Conservation (phyloP, 2,888 invertebrate genomes). For the Eristalis intricaria region DNA sequence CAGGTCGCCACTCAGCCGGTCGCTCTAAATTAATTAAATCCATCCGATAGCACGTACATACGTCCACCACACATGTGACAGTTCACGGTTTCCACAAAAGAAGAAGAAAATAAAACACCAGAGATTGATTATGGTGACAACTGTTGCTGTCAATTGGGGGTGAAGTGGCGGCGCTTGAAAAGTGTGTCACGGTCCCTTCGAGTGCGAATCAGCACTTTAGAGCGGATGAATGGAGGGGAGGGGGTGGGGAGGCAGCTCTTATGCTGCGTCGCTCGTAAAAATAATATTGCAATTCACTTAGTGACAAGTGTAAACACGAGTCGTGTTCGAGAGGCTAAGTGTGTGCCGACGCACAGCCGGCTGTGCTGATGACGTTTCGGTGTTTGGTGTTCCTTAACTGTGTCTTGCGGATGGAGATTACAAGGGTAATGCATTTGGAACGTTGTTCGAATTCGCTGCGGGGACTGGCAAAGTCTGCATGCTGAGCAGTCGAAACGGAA, state of each 20-base stretch:
- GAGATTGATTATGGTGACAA: constrained; percentile 26
- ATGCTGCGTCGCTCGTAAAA: constrained; percentile 27
- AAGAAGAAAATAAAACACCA: not conserved
- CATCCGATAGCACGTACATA: constrained; percentile 6
- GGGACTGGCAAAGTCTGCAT: constrained; percentile 18
- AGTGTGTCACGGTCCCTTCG: constrained; percentile 35
- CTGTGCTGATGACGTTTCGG: constrained; percentile 29
- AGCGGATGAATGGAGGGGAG: not conserved
- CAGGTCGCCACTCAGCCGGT: not conserved
- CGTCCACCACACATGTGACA: not conserved
- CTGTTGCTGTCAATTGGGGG: constrained; percentile 6
- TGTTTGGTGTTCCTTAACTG: constrained; percentile 20
- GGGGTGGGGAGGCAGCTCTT: not conserved
- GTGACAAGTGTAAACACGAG: constrained; percentile 57
- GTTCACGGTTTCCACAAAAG: constrained; percentile 17
- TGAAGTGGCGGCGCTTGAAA: constrained; percentile 1
- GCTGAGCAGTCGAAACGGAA: constrained; percentile 8
- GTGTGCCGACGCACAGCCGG: constrained; percentile 12
- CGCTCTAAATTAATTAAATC: constrained; percentile 30
- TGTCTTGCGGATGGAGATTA: constrained; percentile 14
- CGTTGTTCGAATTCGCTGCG: constrained; percentile 12
- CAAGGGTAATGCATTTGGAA: constrained; percentile 58
- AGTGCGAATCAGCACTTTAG: constrained; percentile 11
- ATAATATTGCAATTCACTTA: constrained; percentile 59
- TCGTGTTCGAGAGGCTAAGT: constrained; percentile 57